Evolutionary conservation across 2,113 vertebrate genomes (phyloP).

Genomic region (Hippocampus guttulatus): DNA sequence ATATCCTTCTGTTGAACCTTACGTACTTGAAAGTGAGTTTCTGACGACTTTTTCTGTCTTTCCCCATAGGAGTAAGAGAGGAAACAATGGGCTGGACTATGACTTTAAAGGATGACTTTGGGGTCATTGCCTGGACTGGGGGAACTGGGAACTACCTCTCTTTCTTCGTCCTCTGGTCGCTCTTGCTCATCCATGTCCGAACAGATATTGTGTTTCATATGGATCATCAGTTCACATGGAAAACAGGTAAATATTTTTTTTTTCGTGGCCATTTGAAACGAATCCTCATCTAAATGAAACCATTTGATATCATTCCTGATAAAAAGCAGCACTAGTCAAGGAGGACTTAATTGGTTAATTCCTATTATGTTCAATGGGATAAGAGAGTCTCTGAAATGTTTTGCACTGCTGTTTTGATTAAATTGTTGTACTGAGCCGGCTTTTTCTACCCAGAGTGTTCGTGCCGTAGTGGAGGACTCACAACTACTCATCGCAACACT

Average conservation of each 20-base stretch:
- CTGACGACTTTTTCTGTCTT: slow-evolving; percentile 39
- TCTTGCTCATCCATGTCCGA: slow-evolving; percentile 72
- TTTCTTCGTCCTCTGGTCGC: slow-evolving; percentile 72
- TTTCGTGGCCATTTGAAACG: not conserved
- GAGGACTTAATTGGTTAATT: not conserved
- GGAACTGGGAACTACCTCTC: slow-evolving; percentile 70
- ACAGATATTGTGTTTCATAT: slow-evolving; percentile 77
- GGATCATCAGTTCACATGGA: slow-evolving; percentile 87
- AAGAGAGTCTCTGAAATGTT: not conserved
- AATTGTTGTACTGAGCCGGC: not conserved
- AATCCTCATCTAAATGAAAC: not conserved
- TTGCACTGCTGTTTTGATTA: not conserved
- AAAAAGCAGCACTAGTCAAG: too few relatives aligned
- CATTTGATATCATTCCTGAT: not conserved
- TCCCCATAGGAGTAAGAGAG: slow-evolving; percentile 77
- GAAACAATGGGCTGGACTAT: slow-evolving; percentile 85
- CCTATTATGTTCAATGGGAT: not conserved
- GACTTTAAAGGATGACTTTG: slow-evolving; percentile 80
- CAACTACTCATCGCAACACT: not conserved
- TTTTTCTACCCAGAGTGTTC: not conserved
- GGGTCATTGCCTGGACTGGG: slow-evolving; percentile 73
- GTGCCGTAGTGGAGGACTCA: not conserved
- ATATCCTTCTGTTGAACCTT: slow-evolving; percentile 1
- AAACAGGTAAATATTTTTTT: slow-evolving; percentile 79
- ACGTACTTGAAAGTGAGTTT: slow-evolving; percentile 19